These are phyloP conservation scores for Crocodylus rhombifer DNA, from an alignment of 2,797 vertebrate species.

Conservation along the genomic window DNA sequence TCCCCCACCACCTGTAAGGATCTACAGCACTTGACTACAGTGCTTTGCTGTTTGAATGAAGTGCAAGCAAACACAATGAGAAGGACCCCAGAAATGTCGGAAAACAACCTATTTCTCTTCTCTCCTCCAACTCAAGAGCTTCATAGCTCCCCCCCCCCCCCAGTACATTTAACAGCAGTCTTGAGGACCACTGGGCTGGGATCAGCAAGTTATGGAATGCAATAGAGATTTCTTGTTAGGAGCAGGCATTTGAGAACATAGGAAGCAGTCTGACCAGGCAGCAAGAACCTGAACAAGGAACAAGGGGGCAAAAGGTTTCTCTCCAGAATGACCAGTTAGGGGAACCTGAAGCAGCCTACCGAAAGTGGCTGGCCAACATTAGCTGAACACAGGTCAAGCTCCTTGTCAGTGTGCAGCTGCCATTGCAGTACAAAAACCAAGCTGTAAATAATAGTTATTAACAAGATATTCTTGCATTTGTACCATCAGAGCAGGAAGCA, in stretches of 20 bases:
- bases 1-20: neutral
- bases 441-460: neutral
- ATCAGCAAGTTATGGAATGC: constrained; percentile 30
- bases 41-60: neutral
- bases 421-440: constrained; percentile 43
- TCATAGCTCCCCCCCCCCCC: neutral
- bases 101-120: neutral
- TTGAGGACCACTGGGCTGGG: constrained; percentile 20
- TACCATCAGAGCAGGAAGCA: constrained; percentile 16
- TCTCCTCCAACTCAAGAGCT: neutral
- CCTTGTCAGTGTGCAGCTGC: neutral
- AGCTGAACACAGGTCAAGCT: neutral
- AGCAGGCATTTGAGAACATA: constrained; percentile 53
- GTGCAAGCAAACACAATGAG: neutral
- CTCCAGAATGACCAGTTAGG: neutral
- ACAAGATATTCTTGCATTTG: no score
- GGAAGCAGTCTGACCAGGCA: neutral
- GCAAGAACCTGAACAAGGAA: neutral
- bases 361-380: constrained; percentile 46
- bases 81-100: neutral
- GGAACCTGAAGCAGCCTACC: neutral
- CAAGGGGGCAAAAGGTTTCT: neutral
- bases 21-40: neutral
- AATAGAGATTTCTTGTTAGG: neutral
- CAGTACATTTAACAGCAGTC: neutral